Conservation (phyloP, 2,113 vertebrate genomes). For the Tachycineta bicolor region DNA sequence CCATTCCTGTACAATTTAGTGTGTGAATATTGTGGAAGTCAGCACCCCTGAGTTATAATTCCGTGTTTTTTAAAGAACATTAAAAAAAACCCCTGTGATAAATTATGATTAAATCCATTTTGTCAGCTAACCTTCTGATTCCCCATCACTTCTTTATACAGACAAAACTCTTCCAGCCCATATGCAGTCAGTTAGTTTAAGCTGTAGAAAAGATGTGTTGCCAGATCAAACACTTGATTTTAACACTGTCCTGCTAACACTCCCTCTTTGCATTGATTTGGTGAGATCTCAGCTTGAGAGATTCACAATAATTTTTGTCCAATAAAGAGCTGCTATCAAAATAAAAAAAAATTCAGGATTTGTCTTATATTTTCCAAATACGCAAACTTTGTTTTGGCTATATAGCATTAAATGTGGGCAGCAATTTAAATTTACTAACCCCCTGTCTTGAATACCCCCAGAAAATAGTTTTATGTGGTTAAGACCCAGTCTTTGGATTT, state of each 20-base stretch:
- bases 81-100: neutral
- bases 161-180: neutral
- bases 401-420: neutral
- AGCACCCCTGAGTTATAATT: neutral
- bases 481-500: neutral
- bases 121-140: neutral
- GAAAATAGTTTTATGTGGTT: neutral
- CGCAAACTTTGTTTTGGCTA: neutral
- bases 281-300: neutral
- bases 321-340: neutral
- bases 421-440: neutral
- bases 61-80: neutral
- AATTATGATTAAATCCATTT: neutral
- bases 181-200: neutral
- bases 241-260: neutral
- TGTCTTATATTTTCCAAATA: neutral
- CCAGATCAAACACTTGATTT: neutral
- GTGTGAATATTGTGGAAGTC: neutral
- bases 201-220: neutral
- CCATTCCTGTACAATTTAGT: neutral
- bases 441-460: fast-evolving
- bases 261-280: neutral
- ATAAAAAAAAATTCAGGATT: neutral
- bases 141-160: neutral
- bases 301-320: neutral